phyloP scores from a whole-genome alignment of 2,113 vertebrate species.

The Heteronetta atricapilla region DNA sequence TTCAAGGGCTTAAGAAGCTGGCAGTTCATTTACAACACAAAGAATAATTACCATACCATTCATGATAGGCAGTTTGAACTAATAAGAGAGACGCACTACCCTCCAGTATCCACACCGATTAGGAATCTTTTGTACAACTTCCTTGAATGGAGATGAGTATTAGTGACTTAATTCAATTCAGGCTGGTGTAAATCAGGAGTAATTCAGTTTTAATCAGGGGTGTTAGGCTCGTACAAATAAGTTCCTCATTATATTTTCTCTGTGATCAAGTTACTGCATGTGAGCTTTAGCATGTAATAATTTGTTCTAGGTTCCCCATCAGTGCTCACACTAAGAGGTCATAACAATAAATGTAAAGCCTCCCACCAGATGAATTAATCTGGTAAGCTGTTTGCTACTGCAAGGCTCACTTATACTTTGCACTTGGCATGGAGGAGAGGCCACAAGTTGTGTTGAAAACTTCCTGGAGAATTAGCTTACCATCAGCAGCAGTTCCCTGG shows the following conservation, averaged over 20 bases:
- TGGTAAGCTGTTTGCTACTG: background rate
- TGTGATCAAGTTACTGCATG: background rate
- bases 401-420: background rate
- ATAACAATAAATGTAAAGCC: background rate
- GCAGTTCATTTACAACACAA: conserved; percentile 11
- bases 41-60: background rate
- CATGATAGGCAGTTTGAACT: background rate
- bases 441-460: background rate
- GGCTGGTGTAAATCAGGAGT: background rate
- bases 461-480: background rate
- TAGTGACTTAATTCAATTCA: background rate
- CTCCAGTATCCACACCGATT: background rate
- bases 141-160: background rate
- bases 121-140: background rate
- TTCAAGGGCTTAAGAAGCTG: background rate
- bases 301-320: background rate
- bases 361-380: background rate
- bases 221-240: background rate
- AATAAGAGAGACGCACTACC: background rate
- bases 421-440: background rate
- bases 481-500: background rate
- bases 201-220: background rate
- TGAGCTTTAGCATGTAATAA: background rate
- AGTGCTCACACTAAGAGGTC: background rate
- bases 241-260: background rate